A percentile compares a stretch with the other conserved stretches of the same genome.
phyloP scores from a whole-genome alignment of 1,140 invertebrate genomes.

The Eriocheir sinensis region DNA sequence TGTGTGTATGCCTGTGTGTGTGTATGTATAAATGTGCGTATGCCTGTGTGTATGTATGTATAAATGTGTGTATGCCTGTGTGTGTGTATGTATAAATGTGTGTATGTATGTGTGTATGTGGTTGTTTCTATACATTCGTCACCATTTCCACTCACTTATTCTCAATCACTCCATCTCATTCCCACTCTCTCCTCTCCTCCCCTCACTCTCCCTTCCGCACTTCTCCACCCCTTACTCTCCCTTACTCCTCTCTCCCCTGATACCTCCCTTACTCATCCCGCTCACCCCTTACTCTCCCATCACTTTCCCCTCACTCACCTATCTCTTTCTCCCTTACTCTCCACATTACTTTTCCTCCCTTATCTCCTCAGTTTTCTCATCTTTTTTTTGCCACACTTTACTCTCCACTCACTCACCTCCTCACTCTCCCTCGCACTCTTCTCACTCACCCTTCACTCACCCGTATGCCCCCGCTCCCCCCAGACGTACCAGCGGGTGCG shows the following conservation, averaged over 20 bases:
- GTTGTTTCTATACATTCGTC: background rate
- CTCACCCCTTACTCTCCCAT: background rate
- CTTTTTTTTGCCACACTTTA: background rate
- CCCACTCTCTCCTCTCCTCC: background rate
- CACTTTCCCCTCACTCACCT: background rate
- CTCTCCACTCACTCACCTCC: background rate
- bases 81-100: background rate
- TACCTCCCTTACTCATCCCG: background rate
- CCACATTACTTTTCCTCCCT: background rate
- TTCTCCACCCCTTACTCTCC: background rate
- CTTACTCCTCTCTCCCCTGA: background rate
- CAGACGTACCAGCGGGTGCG: conserved; percentile 91
- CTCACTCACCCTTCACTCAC: background rate
- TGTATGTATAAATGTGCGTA: background rate
- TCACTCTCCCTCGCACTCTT: conserved; percentile 13
- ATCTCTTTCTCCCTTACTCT: background rate
- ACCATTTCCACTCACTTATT: background rate
- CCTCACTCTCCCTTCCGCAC: background rate
- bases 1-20: background rate
- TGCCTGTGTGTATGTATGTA: background rate
- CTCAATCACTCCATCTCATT: background rate
- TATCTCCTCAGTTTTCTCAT: background rate
- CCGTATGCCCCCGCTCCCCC: conserved; percentile 57
- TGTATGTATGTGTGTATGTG: no score
- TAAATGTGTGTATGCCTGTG: background rate